These are phyloP conservation scores for Montipora sp. DNA, from an alignment of 64 coral and sea anemone species.

Conservation along the genomic window DNA sequence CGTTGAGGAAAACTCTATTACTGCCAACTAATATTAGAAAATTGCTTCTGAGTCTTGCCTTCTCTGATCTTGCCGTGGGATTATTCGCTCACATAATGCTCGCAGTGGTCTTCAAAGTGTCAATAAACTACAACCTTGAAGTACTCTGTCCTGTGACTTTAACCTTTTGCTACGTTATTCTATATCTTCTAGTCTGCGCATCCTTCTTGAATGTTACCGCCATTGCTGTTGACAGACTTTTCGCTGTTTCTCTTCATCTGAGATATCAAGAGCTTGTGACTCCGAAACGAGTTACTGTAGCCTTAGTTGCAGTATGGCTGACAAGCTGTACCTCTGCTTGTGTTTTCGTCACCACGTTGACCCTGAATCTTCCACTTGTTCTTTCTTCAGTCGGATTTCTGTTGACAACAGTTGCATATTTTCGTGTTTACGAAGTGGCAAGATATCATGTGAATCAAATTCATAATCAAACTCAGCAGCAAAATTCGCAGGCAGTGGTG, in stretches of 20 bases:
- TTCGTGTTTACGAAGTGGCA: no score
- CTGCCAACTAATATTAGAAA: not conserved
- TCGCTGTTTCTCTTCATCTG: slow-evolving; percentile 37
- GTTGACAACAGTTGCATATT: no score
- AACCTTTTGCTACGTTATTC: not conserved
- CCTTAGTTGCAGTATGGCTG: not conserved
- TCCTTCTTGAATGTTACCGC: slow-evolving; percentile 14
- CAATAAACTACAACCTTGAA: not conserved
- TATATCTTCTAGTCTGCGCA: not conserved
- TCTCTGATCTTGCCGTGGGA: not conserved
- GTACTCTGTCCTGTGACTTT: not conserved
- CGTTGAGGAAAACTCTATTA: not conserved
- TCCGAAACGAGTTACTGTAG: not conserved
- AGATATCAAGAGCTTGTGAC: slow-evolving; percentile 16
- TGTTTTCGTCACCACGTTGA: not conserved
- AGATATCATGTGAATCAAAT: no score
- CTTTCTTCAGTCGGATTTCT: no score
- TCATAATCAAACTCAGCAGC: no score
- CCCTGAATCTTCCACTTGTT: no score
- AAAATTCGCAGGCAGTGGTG: no score
- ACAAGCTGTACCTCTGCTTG: not conserved
- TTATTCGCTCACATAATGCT: slow-evolving; percentile 15
- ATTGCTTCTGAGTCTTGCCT: no score
- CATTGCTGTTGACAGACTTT: slow-evolving; percentile 36
- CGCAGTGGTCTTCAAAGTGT: not conserved